Evolutionary conservation across 2,797 vertebrate species (phyloP).

Genomic region (Poliocrania exsul): DNA sequence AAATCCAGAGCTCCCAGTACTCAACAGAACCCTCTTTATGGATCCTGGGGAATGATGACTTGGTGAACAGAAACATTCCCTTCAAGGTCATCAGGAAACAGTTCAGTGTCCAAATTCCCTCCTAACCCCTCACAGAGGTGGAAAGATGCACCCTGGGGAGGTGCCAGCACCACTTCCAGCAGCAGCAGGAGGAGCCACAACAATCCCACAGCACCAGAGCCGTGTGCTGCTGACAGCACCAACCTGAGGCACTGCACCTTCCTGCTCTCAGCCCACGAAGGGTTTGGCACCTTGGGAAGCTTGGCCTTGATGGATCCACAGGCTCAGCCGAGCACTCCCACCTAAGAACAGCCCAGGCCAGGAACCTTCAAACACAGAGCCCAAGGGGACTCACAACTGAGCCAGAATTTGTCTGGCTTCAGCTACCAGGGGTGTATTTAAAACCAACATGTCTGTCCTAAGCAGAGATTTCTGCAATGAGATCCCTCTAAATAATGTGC

Average conservation of each 20-base stretch:
- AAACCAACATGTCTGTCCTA: not conserved
- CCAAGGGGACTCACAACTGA: not conserved
- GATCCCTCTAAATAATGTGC: not conserved
- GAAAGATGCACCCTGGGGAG: not conserved
- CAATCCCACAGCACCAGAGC: rapidly evolving
- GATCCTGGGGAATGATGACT: not conserved
- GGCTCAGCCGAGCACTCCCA: not conserved
- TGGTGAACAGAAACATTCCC: not conserved
- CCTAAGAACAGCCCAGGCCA: not conserved
- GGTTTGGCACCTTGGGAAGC: not conserved
- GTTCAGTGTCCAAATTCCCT: not conserved
- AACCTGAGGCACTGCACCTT: not conserved
- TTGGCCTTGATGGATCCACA: rapidly evolving
- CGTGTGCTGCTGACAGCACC: not conserved
- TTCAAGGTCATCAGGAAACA: not conserved
- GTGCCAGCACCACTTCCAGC: not conserved
- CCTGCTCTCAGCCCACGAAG: not conserved
- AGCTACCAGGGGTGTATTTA: not conserved
- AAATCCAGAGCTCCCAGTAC: not conserved
- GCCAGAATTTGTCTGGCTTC: not conserved
- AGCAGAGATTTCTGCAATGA: not conserved
- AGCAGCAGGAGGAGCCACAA: not conserved
- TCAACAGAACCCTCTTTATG: not conserved
- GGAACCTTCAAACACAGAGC: not conserved
- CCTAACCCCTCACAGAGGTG: not conserved